Evolutionary conservation across 2,888 invertebrate species (phyloP).

Genomic region (Acleris sparsana): DNA sequence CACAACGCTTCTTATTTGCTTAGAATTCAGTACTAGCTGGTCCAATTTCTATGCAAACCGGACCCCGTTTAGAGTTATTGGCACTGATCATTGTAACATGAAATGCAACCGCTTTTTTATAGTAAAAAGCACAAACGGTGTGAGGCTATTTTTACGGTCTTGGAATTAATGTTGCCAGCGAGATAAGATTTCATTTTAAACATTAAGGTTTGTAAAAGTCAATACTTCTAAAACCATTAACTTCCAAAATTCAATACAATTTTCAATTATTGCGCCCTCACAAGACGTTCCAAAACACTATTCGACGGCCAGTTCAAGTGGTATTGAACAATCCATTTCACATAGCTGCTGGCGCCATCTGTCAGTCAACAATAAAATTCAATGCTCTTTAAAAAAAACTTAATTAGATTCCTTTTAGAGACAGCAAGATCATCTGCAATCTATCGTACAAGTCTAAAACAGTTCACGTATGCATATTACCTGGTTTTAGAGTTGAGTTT

Average conservation of each 20-base stretch:
- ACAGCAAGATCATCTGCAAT: constrained; percentile 60
- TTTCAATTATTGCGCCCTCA: constrained; percentile 34
- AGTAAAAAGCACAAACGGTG: no score
- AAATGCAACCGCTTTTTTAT: constrained; percentile 17
- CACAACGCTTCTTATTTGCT: constrained; percentile 45
- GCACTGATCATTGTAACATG: constrained; percentile 9
- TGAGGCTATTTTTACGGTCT: no score
- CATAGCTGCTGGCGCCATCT: constrained; percentile 79
- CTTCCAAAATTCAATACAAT: background rate
- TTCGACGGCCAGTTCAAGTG: constrained; percentile 50
- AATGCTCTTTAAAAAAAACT: constrained; percentile 74
- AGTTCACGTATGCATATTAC: constrained; percentile 33
- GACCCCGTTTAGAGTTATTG: no score
- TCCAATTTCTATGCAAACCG: no score
- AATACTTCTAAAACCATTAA: no score
- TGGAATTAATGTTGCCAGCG: no score
- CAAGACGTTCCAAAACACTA: constrained; percentile 34
- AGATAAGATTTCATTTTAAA: no score
- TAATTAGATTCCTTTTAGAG: constrained; percentile 81
- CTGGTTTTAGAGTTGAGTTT: constrained; percentile 49
- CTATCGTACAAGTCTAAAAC: background rate
- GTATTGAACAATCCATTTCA: constrained; percentile 63
- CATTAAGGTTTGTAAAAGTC: no score
- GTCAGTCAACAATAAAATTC: constrained; percentile 79
- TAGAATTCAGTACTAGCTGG: background rate